Evolutionary conservation across 2,888 invertebrate genomes (phyloP).

Genomic region (Oconnorella tubifera): DNA sequence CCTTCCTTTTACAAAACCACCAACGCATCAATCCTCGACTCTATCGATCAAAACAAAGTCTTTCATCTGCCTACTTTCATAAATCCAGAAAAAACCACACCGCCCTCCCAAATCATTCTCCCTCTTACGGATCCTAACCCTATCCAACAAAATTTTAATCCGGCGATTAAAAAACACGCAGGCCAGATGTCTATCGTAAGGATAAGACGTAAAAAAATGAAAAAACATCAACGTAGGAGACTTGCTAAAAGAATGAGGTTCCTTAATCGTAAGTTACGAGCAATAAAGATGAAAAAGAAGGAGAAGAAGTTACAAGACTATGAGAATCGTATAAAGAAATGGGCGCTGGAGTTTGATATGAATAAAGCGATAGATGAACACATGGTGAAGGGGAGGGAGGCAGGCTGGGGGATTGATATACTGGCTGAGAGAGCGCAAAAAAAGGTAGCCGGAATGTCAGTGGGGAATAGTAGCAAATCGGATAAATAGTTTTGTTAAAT

Average conservation of each 20-base stretch:
- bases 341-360: conserved; percentile 26
- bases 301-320: conserved; percentile 25
- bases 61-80: too few species aligned
- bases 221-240: conserved; percentile 34
- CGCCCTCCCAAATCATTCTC: too few species aligned
- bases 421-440: conserved; percentile 11
- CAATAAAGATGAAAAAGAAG: conserved; percentile 28
- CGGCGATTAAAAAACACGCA: not conserved
- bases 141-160: too few species aligned
- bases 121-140: too few species aligned
- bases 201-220: conserved; percentile 35
- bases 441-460: too few species aligned
- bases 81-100: too few species aligned
- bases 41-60: too few species aligned
- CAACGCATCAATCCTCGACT: too few species aligned
- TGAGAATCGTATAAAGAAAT: conserved; percentile 15
- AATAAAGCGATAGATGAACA: conserved; percentile 24
- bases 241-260: conserved; percentile 33
- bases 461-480: too few species aligned
- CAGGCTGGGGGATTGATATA: conserved; percentile 29
- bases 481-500: too few species aligned
- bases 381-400: conserved; percentile 24
- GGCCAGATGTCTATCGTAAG: conserved; percentile 16
- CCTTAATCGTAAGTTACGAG: conserved; percentile 23
- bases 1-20: too few species aligned